phyloP scores from a whole-genome alignment of 2,113 vertebrate genomes.

The Carlito syrichta region DNA sequence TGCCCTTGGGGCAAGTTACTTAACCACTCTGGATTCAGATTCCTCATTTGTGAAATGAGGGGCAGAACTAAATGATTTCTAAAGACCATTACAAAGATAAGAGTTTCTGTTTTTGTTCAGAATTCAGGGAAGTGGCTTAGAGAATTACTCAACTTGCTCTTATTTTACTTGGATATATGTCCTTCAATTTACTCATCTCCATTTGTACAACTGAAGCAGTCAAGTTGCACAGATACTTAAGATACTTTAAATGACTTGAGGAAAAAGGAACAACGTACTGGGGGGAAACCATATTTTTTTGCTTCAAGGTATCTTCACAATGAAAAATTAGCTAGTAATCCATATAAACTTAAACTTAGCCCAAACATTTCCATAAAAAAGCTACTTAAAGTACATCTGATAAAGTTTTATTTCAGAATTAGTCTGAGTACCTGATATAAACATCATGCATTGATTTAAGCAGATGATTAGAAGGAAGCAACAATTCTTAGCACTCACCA shows the following conservation, averaged over 20 bases:
- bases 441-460: neutral
- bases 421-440: neutral
- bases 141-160: neutral
- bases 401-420: conserved; percentile 34
- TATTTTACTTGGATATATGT: neutral
- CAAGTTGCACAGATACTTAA: neutral
- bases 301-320: neutral
- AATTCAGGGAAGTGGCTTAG: neutral
- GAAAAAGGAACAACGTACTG: neutral
- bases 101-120: neutral
- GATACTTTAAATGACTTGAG: neutral
- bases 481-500: neutral
- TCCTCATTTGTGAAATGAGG: conserved; percentile 58
- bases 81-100: conserved; percentile 36
- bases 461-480: neutral
- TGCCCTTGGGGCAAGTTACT: conserved; percentile 62
- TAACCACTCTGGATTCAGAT: conserved; percentile 33
- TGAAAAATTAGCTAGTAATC: neutral
- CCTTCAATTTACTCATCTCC: neutral
- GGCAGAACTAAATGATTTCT: conserved; percentile 48
- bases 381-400: conserved; percentile 36
- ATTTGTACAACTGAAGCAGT: neutral
- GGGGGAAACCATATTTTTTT: neutral
- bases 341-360: neutral
- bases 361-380: neutral